Conservation (phyloP, 2,113 vertebrate genomes). For the Canis aureus region DNA sequence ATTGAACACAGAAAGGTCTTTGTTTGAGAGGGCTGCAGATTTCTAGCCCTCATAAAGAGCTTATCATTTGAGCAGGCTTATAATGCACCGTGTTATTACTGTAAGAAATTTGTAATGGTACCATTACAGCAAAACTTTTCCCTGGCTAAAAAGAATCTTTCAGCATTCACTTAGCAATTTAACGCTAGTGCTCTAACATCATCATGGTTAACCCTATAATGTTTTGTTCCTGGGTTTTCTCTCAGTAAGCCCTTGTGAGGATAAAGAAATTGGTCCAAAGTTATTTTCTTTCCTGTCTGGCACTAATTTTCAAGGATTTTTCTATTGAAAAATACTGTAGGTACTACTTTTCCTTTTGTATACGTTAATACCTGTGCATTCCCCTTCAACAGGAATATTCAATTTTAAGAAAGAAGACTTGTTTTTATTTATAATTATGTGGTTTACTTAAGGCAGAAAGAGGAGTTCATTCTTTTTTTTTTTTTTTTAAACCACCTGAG, state of each 20-base stretch:
- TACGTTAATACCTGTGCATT: not conserved
- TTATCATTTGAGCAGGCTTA: conserved; percentile 80
- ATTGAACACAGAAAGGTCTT: conserved; percentile 83
- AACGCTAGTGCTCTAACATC: not conserved
- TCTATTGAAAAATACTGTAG: not conserved
- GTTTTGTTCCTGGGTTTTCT: not conserved
- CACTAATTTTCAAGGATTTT: not conserved
- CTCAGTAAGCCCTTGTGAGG: not conserved
- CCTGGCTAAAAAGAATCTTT: conserved; percentile 59
- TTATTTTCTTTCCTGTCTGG: not conserved
- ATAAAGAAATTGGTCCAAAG: not conserved
- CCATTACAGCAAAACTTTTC: conserved; percentile 59
- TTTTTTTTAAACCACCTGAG: not conserved
- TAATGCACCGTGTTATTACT: conserved; percentile 80
- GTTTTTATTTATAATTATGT: not conserved
- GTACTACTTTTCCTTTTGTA: not conserved
- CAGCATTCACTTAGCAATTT: not conserved
- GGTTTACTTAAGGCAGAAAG: conserved; percentile 1
- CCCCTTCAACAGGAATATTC: not conserved
- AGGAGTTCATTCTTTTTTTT: not conserved
- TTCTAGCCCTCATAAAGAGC: conserved; percentile 77
- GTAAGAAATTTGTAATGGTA: conserved; percentile 79
- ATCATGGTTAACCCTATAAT: not conserved
- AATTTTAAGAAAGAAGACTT: not conserved
- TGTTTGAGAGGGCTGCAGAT: conserved; percentile 79